A percentile compares a stretch with the other conserved stretches of the same genome.
Evolutionary conservation across 2,797 vertebrate genomes (phyloP).

Genomic region (Telmatherina bonti): DNA sequence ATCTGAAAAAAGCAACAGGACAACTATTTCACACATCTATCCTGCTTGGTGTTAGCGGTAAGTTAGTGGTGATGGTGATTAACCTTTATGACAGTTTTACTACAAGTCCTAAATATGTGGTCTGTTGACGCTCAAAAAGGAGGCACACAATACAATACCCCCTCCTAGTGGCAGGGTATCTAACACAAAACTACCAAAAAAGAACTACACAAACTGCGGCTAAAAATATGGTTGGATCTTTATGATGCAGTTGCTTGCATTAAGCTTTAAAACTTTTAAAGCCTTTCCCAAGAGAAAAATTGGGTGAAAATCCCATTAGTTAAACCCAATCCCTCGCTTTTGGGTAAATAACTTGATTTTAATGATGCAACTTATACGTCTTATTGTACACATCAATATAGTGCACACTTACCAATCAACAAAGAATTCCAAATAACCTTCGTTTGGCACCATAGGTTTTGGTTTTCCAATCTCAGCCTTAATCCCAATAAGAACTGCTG

Average conservation of each 20-base stretch:
- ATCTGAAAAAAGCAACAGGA: not conserved
- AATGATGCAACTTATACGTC: too few relatives aligned
- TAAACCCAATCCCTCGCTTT: too few relatives aligned
- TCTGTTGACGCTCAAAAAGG: not conserved
- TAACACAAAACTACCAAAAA: not conserved
- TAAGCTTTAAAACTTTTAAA: too few relatives aligned
- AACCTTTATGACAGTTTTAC: not conserved
- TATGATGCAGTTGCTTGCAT: not conserved
- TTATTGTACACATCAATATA: not conserved
- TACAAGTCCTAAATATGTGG: not conserved
- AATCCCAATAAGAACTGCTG: constrained; percentile 93
- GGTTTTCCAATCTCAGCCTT: constrained; percentile 97
- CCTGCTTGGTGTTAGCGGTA: not conserved
- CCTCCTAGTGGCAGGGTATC: constrained; percentile 53
- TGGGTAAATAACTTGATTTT: not conserved
- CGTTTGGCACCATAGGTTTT: constrained; percentile 64
- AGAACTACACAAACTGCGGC: too few relatives aligned
- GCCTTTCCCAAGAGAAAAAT: too few relatives aligned
- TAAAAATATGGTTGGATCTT: too few relatives aligned
- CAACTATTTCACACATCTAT: too few relatives aligned
- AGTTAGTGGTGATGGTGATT: not conserved
- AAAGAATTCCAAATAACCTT: constrained; percentile 80
- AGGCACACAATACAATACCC: constrained; percentile 31
- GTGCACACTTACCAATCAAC: constrained; percentile 74
- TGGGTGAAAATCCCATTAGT: too few relatives aligned